Evolutionary conservation across 1,140 invertebrate genomes (phyloP).

Genomic region (Neocloeon triangulifer): DNA sequence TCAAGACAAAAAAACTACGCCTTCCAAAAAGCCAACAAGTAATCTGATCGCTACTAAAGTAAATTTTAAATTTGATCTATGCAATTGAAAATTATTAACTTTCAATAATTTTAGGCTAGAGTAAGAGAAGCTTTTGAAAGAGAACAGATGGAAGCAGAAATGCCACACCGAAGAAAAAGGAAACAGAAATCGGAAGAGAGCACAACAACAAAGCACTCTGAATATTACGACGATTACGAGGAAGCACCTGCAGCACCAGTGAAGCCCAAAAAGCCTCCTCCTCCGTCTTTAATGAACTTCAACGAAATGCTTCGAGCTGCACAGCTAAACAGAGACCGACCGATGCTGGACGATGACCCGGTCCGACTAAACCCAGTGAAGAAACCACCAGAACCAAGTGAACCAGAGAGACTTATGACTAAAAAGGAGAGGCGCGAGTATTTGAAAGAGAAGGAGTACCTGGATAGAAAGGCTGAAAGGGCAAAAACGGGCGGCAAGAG

Average conservation of each 20-base stretch:
- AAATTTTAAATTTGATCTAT: too few species aligned
- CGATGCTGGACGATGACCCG: too few species aligned
- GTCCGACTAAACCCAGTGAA: too few species aligned
- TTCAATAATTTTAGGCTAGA: too few species aligned
- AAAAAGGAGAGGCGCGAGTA: conserved; percentile 54
- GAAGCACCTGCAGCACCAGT: too few species aligned
- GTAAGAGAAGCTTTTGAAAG: conserved; percentile 49
- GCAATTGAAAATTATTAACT: too few species aligned
- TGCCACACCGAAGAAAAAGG: conserved; percentile 39
- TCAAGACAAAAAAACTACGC: too few species aligned
- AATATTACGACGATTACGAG: too few species aligned
- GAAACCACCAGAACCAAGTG: conserved; percentile 28
- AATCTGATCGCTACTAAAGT: conserved; percentile 13
- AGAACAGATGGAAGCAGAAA: conserved; percentile 43
- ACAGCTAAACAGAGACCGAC: conserved; percentile 60
- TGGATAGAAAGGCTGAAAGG: conserved; percentile 7
- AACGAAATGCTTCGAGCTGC: conserved; percentile 50
- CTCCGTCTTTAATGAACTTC: conserved; percentile 51
- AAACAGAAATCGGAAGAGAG: conserved; percentile 19
- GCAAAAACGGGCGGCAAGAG: too few species aligned
- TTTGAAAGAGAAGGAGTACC: conserved; percentile 29
- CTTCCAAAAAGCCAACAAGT: conserved; percentile 18
- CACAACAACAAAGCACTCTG: too few species aligned
- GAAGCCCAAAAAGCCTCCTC: conserved; percentile 32
- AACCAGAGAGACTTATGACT: conserved; percentile 46